phyloP scores from a whole-genome alignment of 2,797 vertebrate genomes.

The Rhyacichthys aspro region DNA sequence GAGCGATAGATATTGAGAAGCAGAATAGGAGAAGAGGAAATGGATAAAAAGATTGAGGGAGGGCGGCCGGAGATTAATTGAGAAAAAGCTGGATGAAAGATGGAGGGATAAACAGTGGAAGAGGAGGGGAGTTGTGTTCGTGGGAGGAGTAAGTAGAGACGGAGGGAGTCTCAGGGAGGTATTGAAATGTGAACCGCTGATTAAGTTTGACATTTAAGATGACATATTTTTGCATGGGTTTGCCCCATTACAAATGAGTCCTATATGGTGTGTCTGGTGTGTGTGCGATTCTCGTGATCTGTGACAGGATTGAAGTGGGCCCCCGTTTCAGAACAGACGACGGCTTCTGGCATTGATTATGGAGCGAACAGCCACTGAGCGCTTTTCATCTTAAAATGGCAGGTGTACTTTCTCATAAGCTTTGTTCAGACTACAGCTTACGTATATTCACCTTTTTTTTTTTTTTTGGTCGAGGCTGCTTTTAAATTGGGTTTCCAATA shows the following conservation, averaged over 20 bases:
- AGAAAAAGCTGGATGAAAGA: constrained; percentile 45
- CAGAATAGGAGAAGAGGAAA: constrained; percentile 22
- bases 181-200: constrained; percentile 72
- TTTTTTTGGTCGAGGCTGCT: background rate
- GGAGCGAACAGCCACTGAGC: constrained; percentile 58
- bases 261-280: constrained; percentile 42
- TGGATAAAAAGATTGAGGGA: constrained; percentile 11
- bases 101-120: constrained; percentile 33
- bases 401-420: constrained; percentile 63
- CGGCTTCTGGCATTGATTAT: constrained; percentile 72
- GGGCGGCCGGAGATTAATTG: constrained; percentile 49
- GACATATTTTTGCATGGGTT: constrained; percentile 76
- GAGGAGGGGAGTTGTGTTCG: constrained; percentile 20
- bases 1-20: constrained; percentile 19
- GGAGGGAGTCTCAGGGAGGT: constrained; percentile 36
- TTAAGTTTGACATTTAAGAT: constrained; percentile 81
- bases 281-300: constrained; percentile 45
- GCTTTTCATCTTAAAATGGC: constrained; percentile 69
- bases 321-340: constrained; percentile 43
- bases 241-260: constrained; percentile 74
- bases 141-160: constrained; percentile 16
- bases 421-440: constrained; percentile 4
- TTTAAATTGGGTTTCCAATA: constrained; percentile 2
- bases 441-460: constrained; percentile 2
- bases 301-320: constrained; percentile 52